A percentile compares a stretch with the other conserved stretches of the same genome.
phyloP scores from a whole-genome alignment of 1,140 invertebrate genomes.

The Musca domestica region DNA sequence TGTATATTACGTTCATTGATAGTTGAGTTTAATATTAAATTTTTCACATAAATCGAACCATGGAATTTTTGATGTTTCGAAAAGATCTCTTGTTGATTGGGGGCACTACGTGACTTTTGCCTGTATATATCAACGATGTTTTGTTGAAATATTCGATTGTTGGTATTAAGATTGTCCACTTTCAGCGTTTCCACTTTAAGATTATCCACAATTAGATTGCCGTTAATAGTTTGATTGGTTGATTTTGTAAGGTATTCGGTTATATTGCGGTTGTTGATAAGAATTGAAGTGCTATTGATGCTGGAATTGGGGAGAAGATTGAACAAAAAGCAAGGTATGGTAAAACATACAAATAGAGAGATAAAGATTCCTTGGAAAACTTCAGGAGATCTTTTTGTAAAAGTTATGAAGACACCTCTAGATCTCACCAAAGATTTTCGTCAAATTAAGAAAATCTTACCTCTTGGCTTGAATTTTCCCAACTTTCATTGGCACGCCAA shows the following conservation, averaged over 20 bases:
- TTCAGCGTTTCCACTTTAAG: constrained; percentile 28
- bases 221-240: constrained; percentile 13
- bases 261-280: not conserved
- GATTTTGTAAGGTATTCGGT: constrained; percentile 6
- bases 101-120: constrained; percentile 31
- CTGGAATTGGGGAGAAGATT: not conserved
- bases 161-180: constrained; percentile 21
- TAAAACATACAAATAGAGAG: too few species aligned
- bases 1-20: constrained; percentile 35
- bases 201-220: constrained; percentile 26
- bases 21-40: constrained; percentile 42
- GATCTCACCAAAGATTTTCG: too few species aligned
- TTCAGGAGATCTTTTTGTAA: too few species aligned
- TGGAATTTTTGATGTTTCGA: constrained; percentile 33
- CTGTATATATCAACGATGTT: constrained; percentile 29
- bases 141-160: constrained; percentile 37
- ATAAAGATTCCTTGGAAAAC: too few species aligned
- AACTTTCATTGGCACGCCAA: constrained; percentile 37
- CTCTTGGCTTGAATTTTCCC: constrained; percentile 12
- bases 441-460: constrained; percentile 23
- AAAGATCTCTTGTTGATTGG: constrained; percentile 18
- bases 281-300: not conserved
- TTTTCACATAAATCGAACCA: constrained; percentile 47
- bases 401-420: too few species aligned
- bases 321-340: too few species aligned